phyloP scores from a whole-genome alignment of 2,888 invertebrate genomes.

The Elegia similella region DNA sequence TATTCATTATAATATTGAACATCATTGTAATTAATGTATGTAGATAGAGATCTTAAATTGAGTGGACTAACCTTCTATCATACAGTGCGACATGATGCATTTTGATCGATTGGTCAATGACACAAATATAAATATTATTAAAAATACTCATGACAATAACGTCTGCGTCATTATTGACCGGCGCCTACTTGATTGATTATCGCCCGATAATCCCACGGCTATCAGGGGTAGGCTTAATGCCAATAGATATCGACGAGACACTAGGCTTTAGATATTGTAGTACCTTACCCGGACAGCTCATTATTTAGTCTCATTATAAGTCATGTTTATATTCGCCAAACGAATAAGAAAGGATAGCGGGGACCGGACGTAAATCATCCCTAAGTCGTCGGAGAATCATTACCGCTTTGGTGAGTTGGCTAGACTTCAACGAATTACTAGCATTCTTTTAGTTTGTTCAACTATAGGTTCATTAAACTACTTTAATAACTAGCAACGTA shows the following conservation, averaged over 20 bases:
- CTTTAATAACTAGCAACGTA: too few species aligned
- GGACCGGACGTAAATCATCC: slow-evolving; percentile 3
- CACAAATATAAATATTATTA: too few species aligned
- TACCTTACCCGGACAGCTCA: not conserved
- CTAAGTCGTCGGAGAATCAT: slow-evolving; percentile 8
- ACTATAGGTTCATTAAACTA: not conserved
- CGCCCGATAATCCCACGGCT: too few species aligned
- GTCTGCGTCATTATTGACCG: too few species aligned
- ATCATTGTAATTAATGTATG: too few species aligned
- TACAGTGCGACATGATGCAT: too few species aligned
- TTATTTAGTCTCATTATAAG: not conserved
- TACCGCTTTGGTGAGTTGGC: slow-evolving; percentile 1
- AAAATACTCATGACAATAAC: too few species aligned
- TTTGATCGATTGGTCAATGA: too few species aligned
- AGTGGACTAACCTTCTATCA: too few species aligned
- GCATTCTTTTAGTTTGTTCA: not conserved
- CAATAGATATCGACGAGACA: not conserved
- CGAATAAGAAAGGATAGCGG: slow-evolving; percentile 3
- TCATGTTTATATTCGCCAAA: not conserved
- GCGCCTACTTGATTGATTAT: too few species aligned
- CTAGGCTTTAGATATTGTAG: not conserved
- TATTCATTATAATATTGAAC: too few species aligned
- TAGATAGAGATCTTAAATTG: too few species aligned
- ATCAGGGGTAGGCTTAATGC: not conserved
- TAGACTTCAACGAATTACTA: slow-evolving; percentile 2